A percentile compares a stretch with the other conserved stretches of the same genome.
phyloP scores from a whole-genome alignment of 37 sponge, comb jelly and placozoan genomes.

The Halichondria panicea region DNA sequence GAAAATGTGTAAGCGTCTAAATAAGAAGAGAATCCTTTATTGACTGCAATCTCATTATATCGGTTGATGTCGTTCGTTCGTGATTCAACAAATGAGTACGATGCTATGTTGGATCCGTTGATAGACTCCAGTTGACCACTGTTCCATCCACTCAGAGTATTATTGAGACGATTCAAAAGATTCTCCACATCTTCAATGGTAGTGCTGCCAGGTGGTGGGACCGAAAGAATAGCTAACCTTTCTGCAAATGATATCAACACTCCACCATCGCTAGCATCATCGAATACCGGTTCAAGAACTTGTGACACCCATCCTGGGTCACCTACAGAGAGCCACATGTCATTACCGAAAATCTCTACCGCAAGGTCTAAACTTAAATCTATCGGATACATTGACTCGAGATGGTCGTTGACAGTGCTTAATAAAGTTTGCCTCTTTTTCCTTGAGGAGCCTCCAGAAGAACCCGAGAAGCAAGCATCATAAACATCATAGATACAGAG shows the following conservation, averaged over 20 bases:
- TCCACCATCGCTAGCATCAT: slow-evolving; percentile 29
- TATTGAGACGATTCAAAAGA: slow-evolving; percentile 27
- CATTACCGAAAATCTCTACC: slow-evolving; percentile 25
- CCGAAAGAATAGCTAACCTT: slow-evolving; percentile 1
- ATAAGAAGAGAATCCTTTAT: slow-evolving; percentile 22
- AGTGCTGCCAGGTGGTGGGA: slow-evolving; percentile 26
- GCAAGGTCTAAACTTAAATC: slow-evolving; percentile 7
- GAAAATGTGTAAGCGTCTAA: slow-evolving; percentile 31
- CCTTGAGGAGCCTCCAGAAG: too few relatives aligned
- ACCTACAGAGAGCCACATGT: slow-evolving; percentile 8
- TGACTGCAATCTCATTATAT: slow-evolving; percentile 10
- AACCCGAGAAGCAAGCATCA: too few relatives aligned
- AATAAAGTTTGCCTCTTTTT: too few relatives aligned
- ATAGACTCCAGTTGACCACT: slow-evolving; percentile 34
- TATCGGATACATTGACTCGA: slow-evolving; percentile 24
- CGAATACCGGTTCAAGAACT: slow-evolving; percentile 12
- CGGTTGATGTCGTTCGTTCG: not conserved
- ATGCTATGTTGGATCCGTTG: slow-evolving; percentile 14
- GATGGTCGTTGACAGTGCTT: not conserved
- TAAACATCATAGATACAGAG: too few relatives aligned
- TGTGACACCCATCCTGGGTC: slow-evolving; percentile 33
- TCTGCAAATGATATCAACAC: slow-evolving; percentile 18
- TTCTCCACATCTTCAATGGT: slow-evolving; percentile 17
- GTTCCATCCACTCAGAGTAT: slow-evolving; percentile 40
- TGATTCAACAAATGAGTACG: slow-evolving; percentile 1